phyloP scores from a whole-genome alignment of 2,113 vertebrate genomes.

The Poeciliopsis prolifica region DNA sequence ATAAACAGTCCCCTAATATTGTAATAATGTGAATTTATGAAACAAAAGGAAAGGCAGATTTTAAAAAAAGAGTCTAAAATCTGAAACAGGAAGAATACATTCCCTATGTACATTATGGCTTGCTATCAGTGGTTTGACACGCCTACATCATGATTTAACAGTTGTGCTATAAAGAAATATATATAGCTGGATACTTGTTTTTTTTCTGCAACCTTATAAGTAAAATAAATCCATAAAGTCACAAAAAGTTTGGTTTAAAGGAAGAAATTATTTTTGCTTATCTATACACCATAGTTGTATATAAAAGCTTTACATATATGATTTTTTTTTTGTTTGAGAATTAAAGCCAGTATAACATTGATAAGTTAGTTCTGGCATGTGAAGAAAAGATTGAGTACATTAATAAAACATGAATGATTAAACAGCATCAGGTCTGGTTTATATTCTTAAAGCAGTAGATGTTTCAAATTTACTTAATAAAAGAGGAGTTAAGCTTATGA shows the following conservation, averaged over 20 bases:
- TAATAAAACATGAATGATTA: constrained; percentile 14
- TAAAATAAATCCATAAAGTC: constrained; percentile 17
- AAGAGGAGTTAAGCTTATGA: constrained; percentile 16
- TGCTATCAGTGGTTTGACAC: constrained; percentile 14
- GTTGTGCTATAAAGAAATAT: not conserved
- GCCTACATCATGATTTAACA: constrained; percentile 2
- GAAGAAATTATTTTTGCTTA: constrained; percentile 17
- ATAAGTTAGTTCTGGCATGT: constrained; percentile 41
- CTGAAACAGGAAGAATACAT: constrained; percentile 46
- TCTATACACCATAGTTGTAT: constrained; percentile 24
- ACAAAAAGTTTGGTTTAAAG: constrained; percentile 23
- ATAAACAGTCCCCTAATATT: constrained; percentile 15
- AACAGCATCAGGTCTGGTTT: constrained; percentile 38
- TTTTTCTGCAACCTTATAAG: constrained; percentile 3
- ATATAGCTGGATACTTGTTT: not conserved
- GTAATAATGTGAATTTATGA: constrained; percentile 15
- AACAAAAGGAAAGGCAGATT: constrained; percentile 38
- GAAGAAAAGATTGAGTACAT: constrained; percentile 35
- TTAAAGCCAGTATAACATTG: constrained; percentile 14
- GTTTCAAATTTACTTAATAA: not conserved
- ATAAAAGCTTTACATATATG: constrained; percentile 30
- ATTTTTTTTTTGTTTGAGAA: constrained; percentile 18
- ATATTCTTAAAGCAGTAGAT: constrained; percentile 15
- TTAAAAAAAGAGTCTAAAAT: constrained; percentile 11
- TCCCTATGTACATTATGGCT: constrained; percentile 55